These are phyloP conservation scores for Forpus xanthops DNA, from an alignment of 2,797 vertebrate genomes.

Conservation along the genomic window DNA sequence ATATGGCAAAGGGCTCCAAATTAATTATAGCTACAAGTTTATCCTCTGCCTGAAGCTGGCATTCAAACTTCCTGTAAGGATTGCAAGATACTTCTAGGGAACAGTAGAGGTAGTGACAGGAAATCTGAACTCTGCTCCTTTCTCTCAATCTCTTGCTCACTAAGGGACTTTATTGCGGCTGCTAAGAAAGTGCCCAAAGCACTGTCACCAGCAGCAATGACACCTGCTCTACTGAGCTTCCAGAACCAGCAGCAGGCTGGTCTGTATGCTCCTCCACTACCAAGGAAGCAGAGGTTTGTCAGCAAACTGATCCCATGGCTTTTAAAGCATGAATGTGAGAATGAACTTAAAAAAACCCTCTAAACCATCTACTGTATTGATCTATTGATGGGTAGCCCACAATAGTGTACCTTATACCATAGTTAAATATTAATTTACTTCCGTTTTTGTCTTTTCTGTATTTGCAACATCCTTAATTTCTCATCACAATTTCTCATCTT, in stretches of 20 bases:
- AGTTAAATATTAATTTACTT: neutral
- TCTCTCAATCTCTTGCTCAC: neutral
- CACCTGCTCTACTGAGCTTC: neutral
- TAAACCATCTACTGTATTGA: neutral
- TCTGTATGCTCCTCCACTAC: neutral
- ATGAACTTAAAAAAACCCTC: neutral
- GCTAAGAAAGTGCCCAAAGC: neutral
- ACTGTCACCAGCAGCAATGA: neutral
- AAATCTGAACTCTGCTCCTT: neutral
- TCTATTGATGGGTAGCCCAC: neutral
- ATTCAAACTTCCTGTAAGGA: neutral
- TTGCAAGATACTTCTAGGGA: neutral
- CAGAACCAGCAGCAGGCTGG: neutral
- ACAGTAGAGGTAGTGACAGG: neutral
- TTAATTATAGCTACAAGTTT: neutral
- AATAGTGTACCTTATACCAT: neutral
- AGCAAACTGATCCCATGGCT: neutral
- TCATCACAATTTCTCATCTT: too few species aligned
- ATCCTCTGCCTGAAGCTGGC: neutral
- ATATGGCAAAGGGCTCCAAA: neutral
- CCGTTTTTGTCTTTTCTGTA: neutral
- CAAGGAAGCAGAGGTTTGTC: neutral
- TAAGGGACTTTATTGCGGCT: neutral
- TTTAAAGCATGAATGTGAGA: neutral
- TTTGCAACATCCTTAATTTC: neutral